Base-by-base conservation (phyloP, 2,797 vertebrate species). In the Moxostoma hubbsi region DNA sequence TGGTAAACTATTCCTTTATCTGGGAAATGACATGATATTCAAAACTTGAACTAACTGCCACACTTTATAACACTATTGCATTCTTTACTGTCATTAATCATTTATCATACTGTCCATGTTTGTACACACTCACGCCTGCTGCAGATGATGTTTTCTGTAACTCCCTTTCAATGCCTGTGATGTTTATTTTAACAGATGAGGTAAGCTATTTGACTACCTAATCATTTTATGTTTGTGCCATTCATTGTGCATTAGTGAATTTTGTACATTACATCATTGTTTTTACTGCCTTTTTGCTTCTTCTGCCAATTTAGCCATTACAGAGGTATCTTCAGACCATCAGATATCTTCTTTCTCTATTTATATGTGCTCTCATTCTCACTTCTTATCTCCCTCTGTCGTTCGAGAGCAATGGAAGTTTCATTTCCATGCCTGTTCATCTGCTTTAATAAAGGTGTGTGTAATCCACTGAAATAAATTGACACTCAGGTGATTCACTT, bases 171-270 rank as follows among this genome's bases (percentile, higher is more conserved):
- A 91, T 90, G 87, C 88, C 77, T 90, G 90, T 92, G 88, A 90
- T 94, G 93, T 90, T 90, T 94, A 92, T 93, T 95, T 92, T 87
- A 92, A 91, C 87, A 91, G 83, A 86, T 91, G 91, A 90, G 90
- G 90, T 89, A 89, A 85, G 88, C 84, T 85, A 88, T 71, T 82
- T 75, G 85, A 82, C 84, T 90, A 84, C 57, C 36, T 36, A 5
- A 36, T 36, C 3, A 3, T 3, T 36, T 36, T 36, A 36, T 36
- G 36, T 36, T 47, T 61, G 75, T 69, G 67, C 53, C 7, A 43
- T 15, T 11, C 51, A 64, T 16, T 75, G 66, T 77, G 59, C 49
- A 1, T 59, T 67, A 59, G 36, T 71, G 63, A 45, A 65, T 45
- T 74, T 15, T 81, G 45, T 62, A 45, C 55, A 59, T 55, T 9